These are phyloP conservation scores for Meloe dianella DNA, from an alignment of 2,888 invertebrate genomes.

Conservation along the genomic window DNA sequence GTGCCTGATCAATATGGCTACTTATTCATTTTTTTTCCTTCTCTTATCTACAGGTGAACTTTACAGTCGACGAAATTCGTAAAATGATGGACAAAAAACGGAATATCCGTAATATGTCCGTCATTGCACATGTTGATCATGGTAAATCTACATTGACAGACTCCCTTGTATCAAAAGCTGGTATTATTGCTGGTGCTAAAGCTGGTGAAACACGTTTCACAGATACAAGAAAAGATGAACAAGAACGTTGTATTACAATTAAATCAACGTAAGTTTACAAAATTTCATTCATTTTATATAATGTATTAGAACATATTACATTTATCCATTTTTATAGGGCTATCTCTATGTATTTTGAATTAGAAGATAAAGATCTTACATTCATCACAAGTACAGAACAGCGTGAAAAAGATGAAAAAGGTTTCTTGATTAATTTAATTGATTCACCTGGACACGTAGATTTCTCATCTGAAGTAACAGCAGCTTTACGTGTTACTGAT, in stretches of 20 bases:
- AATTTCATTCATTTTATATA: not conserved
- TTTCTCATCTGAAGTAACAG: constrained; percentile 99
- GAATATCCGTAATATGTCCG: constrained; percentile 99
- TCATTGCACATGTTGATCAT: constrained; percentile 99
- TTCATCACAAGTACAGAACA: constrained; percentile 93
- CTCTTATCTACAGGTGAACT: constrained; percentile 86
- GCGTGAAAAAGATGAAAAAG: constrained; percentile 87
- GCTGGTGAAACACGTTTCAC: constrained; percentile 99
- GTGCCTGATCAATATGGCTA: constrained; percentile 3
- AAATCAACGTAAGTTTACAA: constrained; percentile 69
- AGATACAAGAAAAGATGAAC: constrained; percentile 99
- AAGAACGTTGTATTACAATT: constrained; percentile 99
- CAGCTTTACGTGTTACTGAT: constrained; percentile 99
- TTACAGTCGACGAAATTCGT: constrained; percentile 99
- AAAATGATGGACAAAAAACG: constrained; percentile 99
- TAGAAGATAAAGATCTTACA: constrained; percentile 90
- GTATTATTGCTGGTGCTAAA: constrained; percentile 98
- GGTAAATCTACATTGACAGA: constrained; percentile 99
- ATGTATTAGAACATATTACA: constrained; percentile 18
- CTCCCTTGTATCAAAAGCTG: constrained; percentile 99
- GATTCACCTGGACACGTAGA: constrained; percentile 99
- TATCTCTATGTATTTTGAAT: constrained; percentile 99
- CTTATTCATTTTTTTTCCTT: constrained; percentile 12
- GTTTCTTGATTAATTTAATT: constrained; percentile 99
- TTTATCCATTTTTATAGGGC: constrained; percentile 71